Conservation (phyloP, 2,113 vertebrate genomes). For the Chloropsis hardwickii region DNA sequence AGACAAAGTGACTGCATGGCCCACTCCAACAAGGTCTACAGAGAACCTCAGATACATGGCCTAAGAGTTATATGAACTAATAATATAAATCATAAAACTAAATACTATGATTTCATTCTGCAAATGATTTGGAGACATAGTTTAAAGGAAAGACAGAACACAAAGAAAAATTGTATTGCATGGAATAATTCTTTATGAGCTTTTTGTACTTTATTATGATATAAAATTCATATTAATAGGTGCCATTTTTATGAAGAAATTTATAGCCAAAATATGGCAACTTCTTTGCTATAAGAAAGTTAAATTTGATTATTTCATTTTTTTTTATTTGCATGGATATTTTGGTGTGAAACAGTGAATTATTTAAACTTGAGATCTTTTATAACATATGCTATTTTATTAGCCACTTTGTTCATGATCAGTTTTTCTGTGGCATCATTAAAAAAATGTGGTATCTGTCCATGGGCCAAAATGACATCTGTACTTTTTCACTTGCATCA, state of each 20-base stretch:
- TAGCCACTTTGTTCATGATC: background rate
- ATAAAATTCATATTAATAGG: conserved; percentile 47
- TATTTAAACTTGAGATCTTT: conserved; percentile 37
- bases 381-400: background rate
- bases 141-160: conserved; percentile 32
- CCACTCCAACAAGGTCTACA: background rate
- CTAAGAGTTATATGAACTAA: background rate
- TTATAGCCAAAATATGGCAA: conserved; percentile 26
- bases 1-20: background rate
- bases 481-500: conserved; percentile 45
- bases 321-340: background rate
- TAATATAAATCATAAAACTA: conserved; percentile 31
- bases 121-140: background rate
- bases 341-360: background rate
- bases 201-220: conserved; percentile 36
- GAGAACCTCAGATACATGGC: background rate
- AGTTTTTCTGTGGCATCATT: conserved; percentile 15
- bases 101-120: conserved; percentile 46
- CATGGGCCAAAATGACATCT: conserved; percentile 48
- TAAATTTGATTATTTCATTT: background rate
- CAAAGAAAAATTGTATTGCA: conserved; percentile 43
- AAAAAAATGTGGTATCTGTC: conserved; percentile 17
- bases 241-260: conserved; percentile 48
- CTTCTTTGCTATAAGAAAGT: background rate
- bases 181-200: background rate